A percentile compares a stretch with the other conserved stretches of the same genome.
Evolutionary conservation across 2,113 vertebrate genomes (phyloP).

Genomic region (Sciurus niger): DNA sequence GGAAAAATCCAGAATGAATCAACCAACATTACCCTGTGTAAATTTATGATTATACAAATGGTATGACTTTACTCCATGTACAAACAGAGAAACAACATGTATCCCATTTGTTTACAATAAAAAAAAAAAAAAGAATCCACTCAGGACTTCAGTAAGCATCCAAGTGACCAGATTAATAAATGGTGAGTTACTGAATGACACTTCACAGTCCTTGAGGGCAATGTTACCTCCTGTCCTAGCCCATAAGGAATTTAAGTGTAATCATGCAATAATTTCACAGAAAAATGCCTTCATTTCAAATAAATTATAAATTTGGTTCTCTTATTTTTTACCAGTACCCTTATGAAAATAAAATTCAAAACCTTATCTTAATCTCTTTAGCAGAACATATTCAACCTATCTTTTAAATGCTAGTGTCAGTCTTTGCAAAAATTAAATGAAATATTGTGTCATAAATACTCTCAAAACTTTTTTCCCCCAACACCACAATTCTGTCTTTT

Average conservation of each 20-base stretch:
- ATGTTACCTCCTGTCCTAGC: background rate
- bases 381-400: background rate
- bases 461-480: background rate
- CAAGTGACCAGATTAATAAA: background rate
- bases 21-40: no score
- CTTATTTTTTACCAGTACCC: background rate
- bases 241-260: background rate
- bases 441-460: background rate
- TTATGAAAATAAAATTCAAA: background rate
- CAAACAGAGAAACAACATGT: no score
- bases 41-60: no score
- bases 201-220: background rate
- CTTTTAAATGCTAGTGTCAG: background rate
- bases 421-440: background rate
- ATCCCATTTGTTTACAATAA: no score
- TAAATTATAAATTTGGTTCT: background rate
- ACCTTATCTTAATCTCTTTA: background rate
- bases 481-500: background rate
- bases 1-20: no score
- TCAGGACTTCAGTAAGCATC: background rate
- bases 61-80: no score
- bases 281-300: background rate
- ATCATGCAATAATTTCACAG: background rate
- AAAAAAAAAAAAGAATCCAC: background rate
- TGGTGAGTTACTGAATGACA: background rate